Conservation (phyloP, 1,140 invertebrate genomes). For the Cyphomyrmex costatus region DNA sequence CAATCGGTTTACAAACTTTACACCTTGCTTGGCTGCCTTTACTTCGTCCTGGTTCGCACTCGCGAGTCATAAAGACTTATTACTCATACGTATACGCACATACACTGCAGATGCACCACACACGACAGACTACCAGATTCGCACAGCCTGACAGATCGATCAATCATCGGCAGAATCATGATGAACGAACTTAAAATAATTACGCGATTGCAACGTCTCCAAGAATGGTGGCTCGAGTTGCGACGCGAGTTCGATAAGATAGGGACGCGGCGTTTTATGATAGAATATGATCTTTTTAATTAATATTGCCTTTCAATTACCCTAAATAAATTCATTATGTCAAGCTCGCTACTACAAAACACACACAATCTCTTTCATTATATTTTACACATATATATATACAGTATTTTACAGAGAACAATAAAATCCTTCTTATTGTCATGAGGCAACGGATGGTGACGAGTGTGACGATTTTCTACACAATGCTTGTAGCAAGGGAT, state of each 20-base stretch:
- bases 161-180: conserved; percentile 75
- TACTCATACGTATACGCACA: conserved; percentile 48
- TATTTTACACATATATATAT: conserved; percentile 75
- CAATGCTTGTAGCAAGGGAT: conserved; percentile 75
- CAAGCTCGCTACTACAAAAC: conserved; percentile 33
- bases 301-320: conserved; percentile 20
- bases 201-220: conserved; percentile 59
- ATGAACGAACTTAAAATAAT: conserved; percentile 73
- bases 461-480: conserved; percentile 65
- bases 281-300: conserved; percentile 13
- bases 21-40: conserved; percentile 40
- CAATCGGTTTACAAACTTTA: conserved; percentile 51
- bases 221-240: conserved; percentile 42
- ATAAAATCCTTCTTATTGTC: conserved; percentile 84
- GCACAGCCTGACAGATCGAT: conserved; percentile 84
- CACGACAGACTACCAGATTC: conserved; percentile 84
- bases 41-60: conserved; percentile 21
- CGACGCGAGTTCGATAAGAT: conserved; percentile 38
- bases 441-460: conserved; percentile 83
- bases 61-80: conserved; percentile 40
- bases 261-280: not conserved
- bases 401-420: conserved; percentile 85
- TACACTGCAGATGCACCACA: conserved; percentile 57
- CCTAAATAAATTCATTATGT: conserved; percentile 63
- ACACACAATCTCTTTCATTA: conserved; percentile 36